Evolutionary conservation across 2,888 invertebrate genomes (phyloP).

Genomic region (Allolobophora icterica): DNA sequence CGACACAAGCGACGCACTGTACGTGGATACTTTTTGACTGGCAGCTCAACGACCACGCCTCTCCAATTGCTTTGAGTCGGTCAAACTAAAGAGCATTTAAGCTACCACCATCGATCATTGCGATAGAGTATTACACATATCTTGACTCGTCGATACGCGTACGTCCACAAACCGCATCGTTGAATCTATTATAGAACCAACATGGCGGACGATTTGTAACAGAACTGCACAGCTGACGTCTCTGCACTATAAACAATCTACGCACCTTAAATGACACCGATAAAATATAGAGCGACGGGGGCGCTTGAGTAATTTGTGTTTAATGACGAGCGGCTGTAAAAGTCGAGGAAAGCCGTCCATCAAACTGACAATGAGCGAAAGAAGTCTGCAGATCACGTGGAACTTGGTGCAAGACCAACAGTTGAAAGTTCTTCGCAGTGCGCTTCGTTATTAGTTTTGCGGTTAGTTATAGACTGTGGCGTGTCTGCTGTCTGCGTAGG

Average conservation of each 20-base stretch:
- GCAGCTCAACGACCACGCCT: neutral
- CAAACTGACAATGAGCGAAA: slow-evolving; percentile 3
- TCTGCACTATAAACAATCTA: neutral
- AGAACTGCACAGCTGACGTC: neutral
- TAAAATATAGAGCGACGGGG: neutral
- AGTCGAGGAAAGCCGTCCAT: neutral
- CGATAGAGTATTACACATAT: neutral
- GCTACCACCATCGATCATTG: neutral
- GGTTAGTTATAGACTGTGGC: neutral
- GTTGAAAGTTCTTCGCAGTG: neutral
- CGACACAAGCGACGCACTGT: neutral
- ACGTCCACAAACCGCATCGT: neutral
- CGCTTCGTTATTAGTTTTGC: neutral
- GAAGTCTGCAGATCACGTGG: neutral
- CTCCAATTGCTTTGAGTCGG: neutral
- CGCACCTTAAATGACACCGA: neutral
- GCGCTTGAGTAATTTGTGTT: neutral
- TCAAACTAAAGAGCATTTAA: neutral
- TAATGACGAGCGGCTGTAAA: slow-evolving; percentile 8
- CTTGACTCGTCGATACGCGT: neutral
- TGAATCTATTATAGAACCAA: neutral
- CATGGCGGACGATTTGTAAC: neutral
- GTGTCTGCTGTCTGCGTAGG: neutral
- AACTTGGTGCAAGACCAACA: neutral
- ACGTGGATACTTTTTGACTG: neutral